phyloP scores from a whole-genome alignment of 2,113 vertebrate genomes.

The Tetrao urogallus region DNA sequence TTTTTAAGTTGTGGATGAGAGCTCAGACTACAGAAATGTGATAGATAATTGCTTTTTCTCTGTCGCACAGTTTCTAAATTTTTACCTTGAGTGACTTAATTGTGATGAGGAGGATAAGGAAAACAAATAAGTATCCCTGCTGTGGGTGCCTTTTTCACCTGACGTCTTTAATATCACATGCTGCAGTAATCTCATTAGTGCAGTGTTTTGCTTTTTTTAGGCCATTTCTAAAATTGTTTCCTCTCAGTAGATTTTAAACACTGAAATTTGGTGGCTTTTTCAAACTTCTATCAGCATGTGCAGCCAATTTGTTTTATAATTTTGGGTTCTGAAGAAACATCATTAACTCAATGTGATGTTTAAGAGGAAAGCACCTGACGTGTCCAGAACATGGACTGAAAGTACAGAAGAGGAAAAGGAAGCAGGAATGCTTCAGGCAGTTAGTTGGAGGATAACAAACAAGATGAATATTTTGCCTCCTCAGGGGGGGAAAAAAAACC shows the following conservation, averaged over 20 bases:
- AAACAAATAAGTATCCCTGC: background rate
- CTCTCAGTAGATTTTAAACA: background rate
- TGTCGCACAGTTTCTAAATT: background rate
- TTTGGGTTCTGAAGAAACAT: background rate
- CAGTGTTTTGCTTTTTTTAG: background rate
- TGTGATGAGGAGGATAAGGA: background rate
- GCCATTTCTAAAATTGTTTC: background rate
- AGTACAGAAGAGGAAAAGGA: background rate
- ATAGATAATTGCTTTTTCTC: background rate
- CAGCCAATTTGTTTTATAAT: background rate
- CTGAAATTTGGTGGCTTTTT: background rate
- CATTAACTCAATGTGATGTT: background rate
- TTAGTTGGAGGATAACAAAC: background rate
- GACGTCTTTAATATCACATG: background rate
- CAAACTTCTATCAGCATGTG: background rate
- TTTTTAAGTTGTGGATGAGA: background rate
- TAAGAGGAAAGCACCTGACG: background rate
- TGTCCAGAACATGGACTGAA: background rate
- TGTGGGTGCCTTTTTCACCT: background rate
- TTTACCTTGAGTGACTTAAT: background rate
- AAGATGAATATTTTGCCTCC: background rate
- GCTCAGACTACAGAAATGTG: background rate
- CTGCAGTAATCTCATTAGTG: background rate
- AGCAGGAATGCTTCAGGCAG: background rate
- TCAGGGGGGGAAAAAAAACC: too few species aligned